Evolutionary conservation across 2,888 invertebrate genomes (phyloP), one percentile per base, ranked within the genome.

Genomic region (Nomada fucata): DNA sequence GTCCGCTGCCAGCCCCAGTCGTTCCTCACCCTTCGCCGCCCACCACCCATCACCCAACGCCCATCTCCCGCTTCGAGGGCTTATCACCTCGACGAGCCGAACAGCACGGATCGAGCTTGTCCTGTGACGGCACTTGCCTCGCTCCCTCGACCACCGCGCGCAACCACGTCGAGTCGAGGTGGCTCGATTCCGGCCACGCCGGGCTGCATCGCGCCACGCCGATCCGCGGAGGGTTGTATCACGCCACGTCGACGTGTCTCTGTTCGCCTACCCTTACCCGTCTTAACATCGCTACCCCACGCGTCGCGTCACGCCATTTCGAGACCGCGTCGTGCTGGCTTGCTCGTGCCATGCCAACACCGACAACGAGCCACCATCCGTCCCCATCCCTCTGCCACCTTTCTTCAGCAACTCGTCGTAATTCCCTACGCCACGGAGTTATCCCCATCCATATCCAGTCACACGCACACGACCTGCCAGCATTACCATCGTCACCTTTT

Each of bases 1-100:
- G 76, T 69, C 81, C 82, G 83, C 79, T 86, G 86, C 60, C 90
- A 86, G 83, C 86, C 90, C 89, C 84, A 86, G 85, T 83, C 88
- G 85, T 84, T 82, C 85, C 83, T 82, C 84, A 63, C 71, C 76
- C 81, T 80, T 79, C 73, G 82, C 86, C 90, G 13, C 57, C 67
- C 75, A 42, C 23, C 57, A 50, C 47, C 57, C 47, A 84, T 86
- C 90, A 13, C 57, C 67, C 75, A 42, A 23, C 57, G 36, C 47
- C 57, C 47, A 11, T 69, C 78, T 2, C 79, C 70, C 72, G 88
- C 91, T 91, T 91, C 90, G 90, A 92, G 90, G 92, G 91, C 92
- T 92, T 92, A 91, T 92, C 92, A 91, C 91, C 89, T 92, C 91
- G 89, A 88, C 92, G 90, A 90, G 87, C 88, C 89, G 90, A 91